Percentiles rank a stretch among this genome's conserved stretches.
phyloP scores from a whole-genome alignment of 35 echinoderm and acorn worm genomes.

The Holothuria glaberrima region DNA sequence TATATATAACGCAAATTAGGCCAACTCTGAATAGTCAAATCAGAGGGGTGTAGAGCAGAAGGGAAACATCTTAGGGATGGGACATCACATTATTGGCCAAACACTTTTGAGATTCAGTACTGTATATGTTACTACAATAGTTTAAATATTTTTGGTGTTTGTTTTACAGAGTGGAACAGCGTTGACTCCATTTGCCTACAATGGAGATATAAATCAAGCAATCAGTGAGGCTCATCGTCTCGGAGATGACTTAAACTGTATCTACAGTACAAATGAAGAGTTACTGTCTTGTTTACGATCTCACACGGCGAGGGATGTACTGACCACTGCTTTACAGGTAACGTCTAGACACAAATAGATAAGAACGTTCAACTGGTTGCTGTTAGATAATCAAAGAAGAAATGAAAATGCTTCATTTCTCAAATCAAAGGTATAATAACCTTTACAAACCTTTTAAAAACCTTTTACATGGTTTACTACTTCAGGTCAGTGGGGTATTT shows the following conservation, averaged over 20 bases:
- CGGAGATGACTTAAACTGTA: constrained; percentile 1
- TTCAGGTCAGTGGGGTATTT: no score
- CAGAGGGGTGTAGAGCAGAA: no score
- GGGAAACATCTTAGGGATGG: no score
- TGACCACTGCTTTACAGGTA: constrained; percentile 14
- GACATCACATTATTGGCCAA: no score
- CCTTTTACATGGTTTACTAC: no score
- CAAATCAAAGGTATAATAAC: no score
- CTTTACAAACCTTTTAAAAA: no score
- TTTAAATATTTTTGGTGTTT: not conserved
- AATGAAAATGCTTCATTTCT: no score
- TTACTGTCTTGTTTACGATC: not conserved
- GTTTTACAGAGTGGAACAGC: constrained; percentile 5
- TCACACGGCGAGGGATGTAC: not conserved
- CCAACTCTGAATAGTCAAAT: not conserved
- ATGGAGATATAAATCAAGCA: not conserved
- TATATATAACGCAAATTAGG: not conserved
- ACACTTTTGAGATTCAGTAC: no score
- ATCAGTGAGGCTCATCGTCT: constrained; percentile 28
- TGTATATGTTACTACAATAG: no score
- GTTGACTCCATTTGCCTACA: constrained; percentile 28
- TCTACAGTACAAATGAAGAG: constrained; percentile 6
- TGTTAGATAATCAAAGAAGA: no score
- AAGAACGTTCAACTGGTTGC: not conserved
- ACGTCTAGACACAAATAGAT: not conserved